Evolutionary conservation across 2,888 invertebrate genomes (phyloP).

Genomic region (Meghimatium bilineatum): DNA sequence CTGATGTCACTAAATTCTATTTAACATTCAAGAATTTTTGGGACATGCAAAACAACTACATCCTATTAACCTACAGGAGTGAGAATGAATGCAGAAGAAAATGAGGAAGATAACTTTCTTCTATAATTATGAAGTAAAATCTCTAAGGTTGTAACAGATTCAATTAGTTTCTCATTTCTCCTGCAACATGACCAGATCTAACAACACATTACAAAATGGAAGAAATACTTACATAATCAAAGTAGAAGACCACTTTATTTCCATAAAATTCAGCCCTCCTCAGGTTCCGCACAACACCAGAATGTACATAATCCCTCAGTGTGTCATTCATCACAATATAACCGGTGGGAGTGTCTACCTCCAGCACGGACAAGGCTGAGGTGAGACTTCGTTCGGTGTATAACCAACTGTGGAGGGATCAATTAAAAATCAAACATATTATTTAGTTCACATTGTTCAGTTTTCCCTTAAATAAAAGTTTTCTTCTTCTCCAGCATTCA

Average conservation of each 20-base stretch:
- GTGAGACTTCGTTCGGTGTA: slow-evolving; percentile 64
- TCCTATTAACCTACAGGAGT: too few relatives aligned
- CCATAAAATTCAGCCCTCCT: slow-evolving; percentile 89
- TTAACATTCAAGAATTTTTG: too few relatives aligned
- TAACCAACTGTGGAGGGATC: slow-evolving; percentile 71
- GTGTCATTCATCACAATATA: slow-evolving; percentile 82
- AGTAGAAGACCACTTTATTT: slow-evolving; percentile 92
- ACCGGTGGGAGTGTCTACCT: slow-evolving; percentile 75
- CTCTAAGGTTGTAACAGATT: too few relatives aligned
- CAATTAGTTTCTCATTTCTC: background rate
- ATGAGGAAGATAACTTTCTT: too few relatives aligned
- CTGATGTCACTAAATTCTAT: too few relatives aligned
- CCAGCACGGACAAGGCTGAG: slow-evolving; percentile 73
- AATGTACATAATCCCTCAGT: slow-evolving; percentile 89
- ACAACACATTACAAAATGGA: background rate
- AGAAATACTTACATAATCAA: slow-evolving; percentile 88
- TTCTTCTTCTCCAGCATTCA: too few relatives aligned
- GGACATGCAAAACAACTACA: too few relatives aligned
- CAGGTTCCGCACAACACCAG: slow-evolving; percentile 86
- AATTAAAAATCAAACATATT: background rate
- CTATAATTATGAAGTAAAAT: too few relatives aligned
- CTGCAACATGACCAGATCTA: background rate
- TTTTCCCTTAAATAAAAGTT: too few relatives aligned
- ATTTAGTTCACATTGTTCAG: background rate
- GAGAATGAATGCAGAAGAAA: too few relatives aligned